These are phyloP conservation scores for Erpornis zantholeuca DNA, from an alignment of 2,113 vertebrate species.

Conservation along the genomic window DNA sequence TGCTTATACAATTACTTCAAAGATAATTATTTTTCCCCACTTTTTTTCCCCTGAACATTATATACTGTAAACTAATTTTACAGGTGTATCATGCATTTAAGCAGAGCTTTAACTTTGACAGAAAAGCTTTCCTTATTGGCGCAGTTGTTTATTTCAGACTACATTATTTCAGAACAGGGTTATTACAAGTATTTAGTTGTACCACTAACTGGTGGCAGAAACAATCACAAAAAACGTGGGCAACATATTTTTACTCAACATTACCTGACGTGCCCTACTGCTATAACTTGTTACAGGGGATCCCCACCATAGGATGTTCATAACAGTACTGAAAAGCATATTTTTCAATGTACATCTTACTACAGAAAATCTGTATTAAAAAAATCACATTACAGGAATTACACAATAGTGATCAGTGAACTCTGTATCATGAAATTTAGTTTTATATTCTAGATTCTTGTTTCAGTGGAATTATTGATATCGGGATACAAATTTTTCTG, in stretches of 20 bases:
- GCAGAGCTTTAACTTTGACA: constrained; percentile 58
- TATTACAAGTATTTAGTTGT: constrained; percentile 53
- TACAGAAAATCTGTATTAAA: constrained; percentile 64
- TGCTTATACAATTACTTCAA: not conserved
- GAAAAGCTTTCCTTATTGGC: constrained; percentile 64
- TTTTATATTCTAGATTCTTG: constrained; percentile 45
- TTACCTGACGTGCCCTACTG: constrained; percentile 50
- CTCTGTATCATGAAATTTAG: constrained; percentile 60
- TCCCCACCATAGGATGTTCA: constrained; percentile 63
- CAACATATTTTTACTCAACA: constrained; percentile 48
- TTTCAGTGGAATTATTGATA: constrained; percentile 63
- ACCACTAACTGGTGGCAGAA: constrained; percentile 59
- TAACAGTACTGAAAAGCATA: constrained; percentile 71
- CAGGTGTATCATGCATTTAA: constrained; percentile 71
- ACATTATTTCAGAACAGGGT: constrained; percentile 54
- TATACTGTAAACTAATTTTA: constrained; percentile 51
- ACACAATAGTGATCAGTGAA: constrained; percentile 61
- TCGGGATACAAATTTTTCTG: constrained; percentile 51
- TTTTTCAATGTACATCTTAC: constrained; percentile 67
- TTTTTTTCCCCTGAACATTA: constrained; percentile 33
- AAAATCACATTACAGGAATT: constrained; percentile 68
- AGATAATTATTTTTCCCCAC: constrained; percentile 32
- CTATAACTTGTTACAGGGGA: constrained; percentile 55
- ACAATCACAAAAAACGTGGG: constrained; percentile 47
- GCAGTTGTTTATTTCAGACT: constrained; percentile 56